A percentile compares a stretch with the other conserved stretches of the same genome.
Evolutionary conservation across 2,888 invertebrate genomes (phyloP).

Genomic region (Andrena camellia): DNA sequence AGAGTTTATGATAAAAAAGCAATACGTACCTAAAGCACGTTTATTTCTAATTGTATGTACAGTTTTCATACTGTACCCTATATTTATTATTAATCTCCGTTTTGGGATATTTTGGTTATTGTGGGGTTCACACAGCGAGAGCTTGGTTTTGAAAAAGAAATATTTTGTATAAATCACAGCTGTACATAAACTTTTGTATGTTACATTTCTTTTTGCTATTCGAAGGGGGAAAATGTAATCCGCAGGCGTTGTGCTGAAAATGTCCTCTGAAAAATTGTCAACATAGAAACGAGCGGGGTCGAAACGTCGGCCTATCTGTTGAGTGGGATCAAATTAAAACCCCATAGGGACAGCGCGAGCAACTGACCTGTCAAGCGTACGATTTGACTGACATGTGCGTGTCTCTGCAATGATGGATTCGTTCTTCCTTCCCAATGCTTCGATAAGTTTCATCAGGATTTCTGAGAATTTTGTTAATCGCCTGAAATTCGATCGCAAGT

Average conservation of each 20-base stretch:
- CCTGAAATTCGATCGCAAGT: background rate
- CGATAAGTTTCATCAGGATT: slow-evolving; percentile 4
- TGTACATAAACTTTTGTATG: no score
- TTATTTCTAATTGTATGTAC: no score
- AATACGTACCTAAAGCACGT: no score
- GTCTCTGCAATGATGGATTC: slow-evolving; percentile 76
- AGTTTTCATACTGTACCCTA: no score
- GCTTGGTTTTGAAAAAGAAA: no score
- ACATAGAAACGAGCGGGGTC: slow-evolving; percentile 28
- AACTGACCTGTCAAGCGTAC: slow-evolving; percentile 38
- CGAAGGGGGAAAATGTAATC: background rate
- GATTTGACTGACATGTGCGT: slow-evolving; percentile 76
- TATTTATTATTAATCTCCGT: no score
- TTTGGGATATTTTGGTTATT: no score
- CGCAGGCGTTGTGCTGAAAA: slow-evolving; percentile 22
- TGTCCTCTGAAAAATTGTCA: slow-evolving; percentile 33
- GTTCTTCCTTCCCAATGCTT: slow-evolving; percentile 62
- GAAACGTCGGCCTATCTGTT: slow-evolving; percentile 64
- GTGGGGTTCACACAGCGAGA: no score
- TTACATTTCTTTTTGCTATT: background rate
- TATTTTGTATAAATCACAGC: no score
- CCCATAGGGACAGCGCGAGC: slow-evolving; percentile 60
- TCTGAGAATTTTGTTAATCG: slow-evolving; percentile 9
- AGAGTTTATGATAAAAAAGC: no score
- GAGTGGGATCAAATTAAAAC: slow-evolving; percentile 76